phyloP scores from a whole-genome alignment of 37 sponge, comb jelly and placozoan genomes.

The Sycon ciliatum region DNA sequence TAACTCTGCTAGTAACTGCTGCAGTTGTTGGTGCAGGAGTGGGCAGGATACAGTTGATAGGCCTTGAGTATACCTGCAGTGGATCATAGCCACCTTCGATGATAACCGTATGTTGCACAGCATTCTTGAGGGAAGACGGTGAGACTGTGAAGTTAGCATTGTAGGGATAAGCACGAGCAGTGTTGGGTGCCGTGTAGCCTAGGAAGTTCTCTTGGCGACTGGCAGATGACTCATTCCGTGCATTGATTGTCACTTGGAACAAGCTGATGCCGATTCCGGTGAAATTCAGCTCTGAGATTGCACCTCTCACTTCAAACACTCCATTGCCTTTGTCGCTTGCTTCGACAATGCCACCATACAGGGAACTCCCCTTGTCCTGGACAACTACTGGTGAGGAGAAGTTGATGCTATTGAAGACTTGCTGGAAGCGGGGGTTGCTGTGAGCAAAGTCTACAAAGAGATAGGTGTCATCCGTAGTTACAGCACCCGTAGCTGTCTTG shows the following conservation, averaged over 20 bases:
- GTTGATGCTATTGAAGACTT: conserved; percentile 29
- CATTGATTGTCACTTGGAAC: conserved; percentile 53
- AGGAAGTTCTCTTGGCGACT: too few species aligned
- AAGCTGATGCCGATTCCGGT: conserved; percentile 45
- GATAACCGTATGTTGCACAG: too few species aligned
- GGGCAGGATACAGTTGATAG: too few species aligned
- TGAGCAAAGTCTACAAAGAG: conserved; percentile 43
- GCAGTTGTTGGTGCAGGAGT: too few species aligned
- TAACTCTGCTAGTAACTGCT: too few species aligned
- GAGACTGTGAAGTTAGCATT: too few species aligned
- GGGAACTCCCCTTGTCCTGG: conserved; percentile 9
- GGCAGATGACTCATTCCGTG: conserved; percentile 1
- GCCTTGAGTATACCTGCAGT: too few species aligned
- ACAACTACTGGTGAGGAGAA: conserved; percentile 25
- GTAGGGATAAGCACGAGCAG: too few species aligned
- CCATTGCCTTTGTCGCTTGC: conserved; percentile 35
- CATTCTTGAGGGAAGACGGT: too few species aligned
- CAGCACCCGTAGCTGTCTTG: conserved; percentile 10
- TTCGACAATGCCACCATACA: conserved; percentile 48
- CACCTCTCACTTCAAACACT: conserved; percentile 19
- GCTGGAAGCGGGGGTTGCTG: conserved; percentile 30
- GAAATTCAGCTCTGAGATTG: conserved; percentile 21
- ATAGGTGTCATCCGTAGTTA: conserved; percentile 8
- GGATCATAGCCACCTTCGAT: too few species aligned
- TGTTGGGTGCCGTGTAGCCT: too few species aligned